These are phyloP conservation scores for Chrysina gloriosa DNA, from an alignment of 2,888 invertebrate species.

Conservation along the genomic window DNA sequence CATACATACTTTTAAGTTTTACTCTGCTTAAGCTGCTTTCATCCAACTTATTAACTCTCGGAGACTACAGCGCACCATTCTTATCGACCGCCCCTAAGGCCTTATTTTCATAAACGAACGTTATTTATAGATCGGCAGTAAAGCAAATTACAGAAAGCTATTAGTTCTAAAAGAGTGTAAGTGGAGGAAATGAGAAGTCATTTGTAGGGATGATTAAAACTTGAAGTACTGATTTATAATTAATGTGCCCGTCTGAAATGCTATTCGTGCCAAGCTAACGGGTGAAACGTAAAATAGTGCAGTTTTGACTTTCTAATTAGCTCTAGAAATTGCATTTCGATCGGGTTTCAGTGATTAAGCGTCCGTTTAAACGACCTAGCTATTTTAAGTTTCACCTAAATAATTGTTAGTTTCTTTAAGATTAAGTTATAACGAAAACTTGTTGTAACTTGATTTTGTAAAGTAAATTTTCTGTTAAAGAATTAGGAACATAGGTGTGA, in stretches of 20 bases:
- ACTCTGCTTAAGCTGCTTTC: too few species aligned
- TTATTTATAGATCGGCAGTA: slow-evolving; percentile 33
- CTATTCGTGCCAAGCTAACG: slow-evolving; percentile 46
- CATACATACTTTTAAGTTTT: too few species aligned
- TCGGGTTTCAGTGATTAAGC: background rate
- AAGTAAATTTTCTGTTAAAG: too few species aligned
- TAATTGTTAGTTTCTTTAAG: too few species aligned
- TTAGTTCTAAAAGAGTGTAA: slow-evolving; percentile 17
- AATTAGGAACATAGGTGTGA: too few species aligned
- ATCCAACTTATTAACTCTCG: too few species aligned
- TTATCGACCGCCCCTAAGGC: too few species aligned
- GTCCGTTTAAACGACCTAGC: slow-evolving; percentile 23
- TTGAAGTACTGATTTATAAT: slow-evolving; percentile 56
- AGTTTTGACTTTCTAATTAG: slow-evolving; percentile 61
- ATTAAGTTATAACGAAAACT: too few species aligned
- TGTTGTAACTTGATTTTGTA: too few species aligned
- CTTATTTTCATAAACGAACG: too few species aligned
- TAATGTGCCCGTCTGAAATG: slow-evolving; percentile 52
- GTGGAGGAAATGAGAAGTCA: slow-evolving; percentile 41
- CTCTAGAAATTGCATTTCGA: slow-evolving; percentile 57
- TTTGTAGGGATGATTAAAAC: slow-evolving; percentile 50
- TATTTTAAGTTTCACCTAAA: too few species aligned
- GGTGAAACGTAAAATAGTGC: slow-evolving; percentile 56
- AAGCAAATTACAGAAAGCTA: slow-evolving; percentile 22
- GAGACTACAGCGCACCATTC: too few species aligned